A percentile compares a stretch with the other conserved stretches of the same genome.
Conservation (phyloP, 2,113 vertebrate genomes). For the Oncorhynchus nerka region DNA sequence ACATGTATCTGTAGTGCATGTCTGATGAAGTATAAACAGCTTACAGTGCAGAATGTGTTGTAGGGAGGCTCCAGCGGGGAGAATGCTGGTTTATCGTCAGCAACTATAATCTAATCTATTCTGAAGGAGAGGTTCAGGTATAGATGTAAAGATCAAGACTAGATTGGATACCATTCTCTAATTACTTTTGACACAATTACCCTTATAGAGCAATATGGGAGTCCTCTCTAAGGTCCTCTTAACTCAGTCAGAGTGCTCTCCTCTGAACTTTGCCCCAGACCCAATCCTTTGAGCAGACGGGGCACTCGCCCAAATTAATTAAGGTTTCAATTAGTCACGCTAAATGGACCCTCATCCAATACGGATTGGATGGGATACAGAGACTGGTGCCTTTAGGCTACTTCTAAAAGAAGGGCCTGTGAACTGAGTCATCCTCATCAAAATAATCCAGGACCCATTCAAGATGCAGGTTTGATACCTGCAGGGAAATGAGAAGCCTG, state of each 20-base stretch:
- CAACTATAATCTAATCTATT: not conserved
- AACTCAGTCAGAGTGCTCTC: constrained; percentile 10
- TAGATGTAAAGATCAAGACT: not conserved
- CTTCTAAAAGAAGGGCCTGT: constrained; percentile 26
- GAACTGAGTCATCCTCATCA: constrained; percentile 26
- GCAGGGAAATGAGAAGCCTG: constrained; percentile 11
- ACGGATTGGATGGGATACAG: constrained; percentile 7
- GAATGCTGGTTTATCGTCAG: not conserved
- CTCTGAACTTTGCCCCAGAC: constrained; percentile 1
- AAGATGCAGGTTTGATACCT: constrained; percentile 27
- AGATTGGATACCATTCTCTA: constrained; percentile 16
- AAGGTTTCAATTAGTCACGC: constrained; percentile 23
- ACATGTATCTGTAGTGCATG: not conserved
- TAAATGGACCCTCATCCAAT: constrained; percentile 30
- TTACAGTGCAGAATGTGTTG: not conserved
- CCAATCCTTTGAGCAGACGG: constrained; percentile 24
- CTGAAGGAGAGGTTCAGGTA: not conserved
- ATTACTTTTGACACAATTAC: constrained; percentile 22
- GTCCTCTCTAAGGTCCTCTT: constrained; percentile 9
- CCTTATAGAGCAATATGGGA: not conserved
- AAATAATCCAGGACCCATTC: constrained; percentile 11
- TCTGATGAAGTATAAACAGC: not conserved
- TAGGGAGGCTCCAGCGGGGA: not conserved
- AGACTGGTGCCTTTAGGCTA: constrained; percentile 12
- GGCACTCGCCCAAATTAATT: constrained; percentile 39